Conservation (phyloP, 1,140 invertebrate species). For the Pseudomyrmex gracilis region DNA sequence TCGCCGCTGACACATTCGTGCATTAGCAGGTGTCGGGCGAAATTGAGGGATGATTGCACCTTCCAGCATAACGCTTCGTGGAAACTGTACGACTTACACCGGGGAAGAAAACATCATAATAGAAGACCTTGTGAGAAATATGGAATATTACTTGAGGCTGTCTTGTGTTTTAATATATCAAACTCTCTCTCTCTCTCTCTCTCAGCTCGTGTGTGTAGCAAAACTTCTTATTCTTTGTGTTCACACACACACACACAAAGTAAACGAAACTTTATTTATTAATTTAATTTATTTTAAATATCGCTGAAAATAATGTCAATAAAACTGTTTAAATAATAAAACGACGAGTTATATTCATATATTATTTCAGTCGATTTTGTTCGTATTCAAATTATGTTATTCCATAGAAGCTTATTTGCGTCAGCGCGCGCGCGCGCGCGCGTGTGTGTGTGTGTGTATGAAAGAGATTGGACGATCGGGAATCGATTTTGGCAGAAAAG, state of each 20-base stretch:
- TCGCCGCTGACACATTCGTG: conserved; percentile 52
- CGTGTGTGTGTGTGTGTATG: too few relatives aligned
- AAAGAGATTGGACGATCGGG: conserved; percentile 54
- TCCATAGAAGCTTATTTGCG: too few relatives aligned
- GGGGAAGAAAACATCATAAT: conserved; percentile 41
- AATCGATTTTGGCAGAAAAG: conserved; percentile 77
- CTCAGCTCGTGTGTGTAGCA: neutral
- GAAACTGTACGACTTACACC: conserved; percentile 54
- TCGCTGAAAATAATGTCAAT: too few relatives aligned
- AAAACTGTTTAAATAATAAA: too few relatives aligned
- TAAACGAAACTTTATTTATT: too few relatives aligned
- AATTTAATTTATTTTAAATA: too few relatives aligned
- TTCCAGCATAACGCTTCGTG: conserved; percentile 56
- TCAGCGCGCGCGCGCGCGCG: too few relatives aligned
- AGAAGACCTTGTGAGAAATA: conserved; percentile 1
- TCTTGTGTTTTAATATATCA: neutral
- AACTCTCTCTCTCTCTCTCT: neutral
- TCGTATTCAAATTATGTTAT: conserved; percentile 5
- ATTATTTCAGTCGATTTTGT: neutral
- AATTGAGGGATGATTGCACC: conserved; percentile 57
- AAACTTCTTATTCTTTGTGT: neutral
- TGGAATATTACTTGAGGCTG: neutral
- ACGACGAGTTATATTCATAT: too few relatives aligned
- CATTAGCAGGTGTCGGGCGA: conserved; percentile 56
- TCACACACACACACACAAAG: too few relatives aligned